Base-by-base conservation (phyloP, 2,888 invertebrate genomes). In the Cantharis rustica region DNA sequence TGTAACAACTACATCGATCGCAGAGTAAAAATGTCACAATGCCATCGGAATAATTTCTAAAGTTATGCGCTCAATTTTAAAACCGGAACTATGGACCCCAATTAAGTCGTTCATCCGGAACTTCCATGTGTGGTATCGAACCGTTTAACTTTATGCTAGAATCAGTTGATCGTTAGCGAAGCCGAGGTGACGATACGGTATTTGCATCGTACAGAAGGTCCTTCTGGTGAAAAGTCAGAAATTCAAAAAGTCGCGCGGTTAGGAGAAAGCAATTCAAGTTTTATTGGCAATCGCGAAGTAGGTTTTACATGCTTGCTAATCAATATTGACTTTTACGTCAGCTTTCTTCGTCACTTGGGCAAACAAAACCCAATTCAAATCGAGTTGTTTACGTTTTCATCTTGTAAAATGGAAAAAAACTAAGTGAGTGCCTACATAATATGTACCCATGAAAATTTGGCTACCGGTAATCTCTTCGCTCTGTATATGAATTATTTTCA, bases 41-140 rank as follows among this genome's bases (percentile, higher is more conserved):
- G 47, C 47, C 47, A 47, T 47, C n/a, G n/a, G 47, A 47, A 47
- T 47, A 47, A 47, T 47, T 47, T 47, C 47, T 47, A 47, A 47
- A 47, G 47, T 47, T 66, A n/a, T 66, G 64, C 64, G 64, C 20
- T 66, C 17, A 20, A 20, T 66, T 20, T 68, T 78, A 73, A 79
- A 71, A 79, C 81, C 81, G 81, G 81, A 81, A 81, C 79, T 81
- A 75, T 76, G 80, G 77, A 20, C 1, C 20, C 17, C 64, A 66
- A 66, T 66, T 66, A 20, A 66, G n/a, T 20, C 16, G 64, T 66
- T 66, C 20, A 20, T 20, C 64, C 64, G 20, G 20, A 66, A 66
- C 64, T 23, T 23, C 64, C 64, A 20, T 66, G 17, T 16, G 63
- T 63, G 23, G 20, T 66, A 66, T 66, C 17, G n/a, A 66, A 20